Evolutionary conservation across 2,888 invertebrate genomes (phyloP).

Genomic region (Cheilosia vulpina): DNA sequence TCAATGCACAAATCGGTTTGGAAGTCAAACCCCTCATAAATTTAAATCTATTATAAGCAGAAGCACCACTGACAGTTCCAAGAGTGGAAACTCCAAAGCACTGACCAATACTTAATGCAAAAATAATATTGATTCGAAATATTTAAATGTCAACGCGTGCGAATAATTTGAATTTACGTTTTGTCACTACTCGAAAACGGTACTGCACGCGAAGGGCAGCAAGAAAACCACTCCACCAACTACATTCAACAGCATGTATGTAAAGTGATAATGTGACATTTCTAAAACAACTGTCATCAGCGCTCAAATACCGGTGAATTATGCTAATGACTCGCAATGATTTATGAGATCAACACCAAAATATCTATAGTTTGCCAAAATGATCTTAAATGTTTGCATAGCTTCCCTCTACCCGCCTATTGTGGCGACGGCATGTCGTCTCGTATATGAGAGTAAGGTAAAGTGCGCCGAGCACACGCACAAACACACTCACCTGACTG

Average conservation of each 20-base stretch:
- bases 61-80: neutral
- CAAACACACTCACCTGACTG: neutral
- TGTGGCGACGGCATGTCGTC: conserved; percentile 21
- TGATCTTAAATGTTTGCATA: neutral
- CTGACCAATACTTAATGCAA: conserved; percentile 2
- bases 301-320: conserved; percentile 42
- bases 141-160: conserved; percentile 44
- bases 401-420: neutral
- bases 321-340: conserved; percentile 57
- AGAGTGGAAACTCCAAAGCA: neutral
- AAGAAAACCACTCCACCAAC: conserved; percentile 42
- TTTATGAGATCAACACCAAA: conserved; percentile 57
- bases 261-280: conserved; percentile 56
- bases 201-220: conserved; percentile 45
- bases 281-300: conserved; percentile 59
- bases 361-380: neutral
- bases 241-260: conserved; percentile 29
- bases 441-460: conserved; percentile 14
- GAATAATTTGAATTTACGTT: conserved; percentile 24
- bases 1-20: neutral
- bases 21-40: too few species aligned
- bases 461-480: conserved; percentile 14
- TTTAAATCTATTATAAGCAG: too few species aligned
- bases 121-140: conserved; percentile 19
- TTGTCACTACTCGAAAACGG: conserved; percentile 56